Evolutionary conservation across 2,113 vertebrate species (phyloP), one percentile per base, ranked within the genome.

Genomic region (Sceloporus undulatus): DNA sequence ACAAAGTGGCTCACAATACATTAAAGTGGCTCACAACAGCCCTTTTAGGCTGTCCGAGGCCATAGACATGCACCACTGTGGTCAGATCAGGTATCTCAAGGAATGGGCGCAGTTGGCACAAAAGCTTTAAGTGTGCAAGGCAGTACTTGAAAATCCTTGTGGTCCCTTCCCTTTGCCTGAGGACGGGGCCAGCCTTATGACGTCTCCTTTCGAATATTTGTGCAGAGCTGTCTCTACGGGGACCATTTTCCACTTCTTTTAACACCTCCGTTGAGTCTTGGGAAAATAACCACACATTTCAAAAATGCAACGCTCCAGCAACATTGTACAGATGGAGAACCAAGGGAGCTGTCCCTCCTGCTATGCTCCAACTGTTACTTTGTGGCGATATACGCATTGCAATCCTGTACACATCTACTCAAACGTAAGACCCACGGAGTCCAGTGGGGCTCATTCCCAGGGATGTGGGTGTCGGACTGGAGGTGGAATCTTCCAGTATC

Each of bases 261-360:
- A 18, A 70, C 52, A 84, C 14, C 27, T 34, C 27, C 59, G 14
- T 54, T 80, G n/a, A 80, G 19, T 54, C 52, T 52, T 29, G 27
- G 68, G 34, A n/a, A 7, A 86, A 38, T 29, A 25, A 3, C 38
- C 8, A 27, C n/a, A 56, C 62, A 48, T 70, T 79, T 11, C 6
- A 27, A 40, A 54, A 56, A 19, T 42, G 40, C 25, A 42, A 52
- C 25, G 56, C 48, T 23, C 40, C 70, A 86, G 21, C 5, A 81
- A 82, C 74, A 90, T 56, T 66, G 86, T 79, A 71, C 83, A 91
- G 90, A 93, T 88, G 86, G 83, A n/a, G 78, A 89, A 76, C 80
- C 52, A 85, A 83, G 62, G 11, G 54, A 16, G 21, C 27, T 68
- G 10, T 62, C 52, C 68, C 80, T 91, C 82, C 87, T 87, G 82